Evolutionary conservation across 1,140 invertebrate species (phyloP).

Genomic region (Geopemphigus sp.): DNA sequence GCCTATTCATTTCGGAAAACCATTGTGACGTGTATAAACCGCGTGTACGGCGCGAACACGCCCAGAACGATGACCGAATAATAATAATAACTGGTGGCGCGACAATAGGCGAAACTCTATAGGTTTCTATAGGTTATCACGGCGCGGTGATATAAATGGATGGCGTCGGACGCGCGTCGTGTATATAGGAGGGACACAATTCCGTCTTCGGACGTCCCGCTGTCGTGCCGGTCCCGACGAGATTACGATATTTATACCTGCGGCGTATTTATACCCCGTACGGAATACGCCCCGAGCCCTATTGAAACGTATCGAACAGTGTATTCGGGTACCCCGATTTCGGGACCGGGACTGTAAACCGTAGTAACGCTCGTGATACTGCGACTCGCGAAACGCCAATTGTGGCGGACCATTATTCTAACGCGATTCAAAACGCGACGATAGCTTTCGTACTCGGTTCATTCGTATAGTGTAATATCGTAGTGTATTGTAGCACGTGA

Average conservation of each 20-base stretch:
- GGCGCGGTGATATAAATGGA: neutral
- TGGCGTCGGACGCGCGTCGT: neutral
- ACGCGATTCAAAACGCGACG: no score
- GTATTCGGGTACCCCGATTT: no score
- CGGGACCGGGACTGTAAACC: no score
- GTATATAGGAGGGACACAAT: neutral
- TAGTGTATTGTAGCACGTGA: no score
- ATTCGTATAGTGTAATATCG: no score
- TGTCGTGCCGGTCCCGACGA: neutral
- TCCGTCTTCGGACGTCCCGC: neutral
- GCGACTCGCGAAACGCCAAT: neutral
- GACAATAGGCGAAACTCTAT: neutral
- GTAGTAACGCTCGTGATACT: no score
- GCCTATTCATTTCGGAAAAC: conserved; percentile 24
- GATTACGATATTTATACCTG: conserved; percentile 28
- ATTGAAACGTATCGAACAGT: no score
- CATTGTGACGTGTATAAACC: conserved; percentile 13
- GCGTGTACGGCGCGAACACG: neutral
- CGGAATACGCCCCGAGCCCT: no score
- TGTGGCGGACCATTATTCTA: neutral
- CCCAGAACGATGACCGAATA: conserved; percentile 19
- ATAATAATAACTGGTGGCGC: neutral
- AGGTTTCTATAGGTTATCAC: no score
- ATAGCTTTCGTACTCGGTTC: no score
- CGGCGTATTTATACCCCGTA: no score